A percentile compares a stretch with the other conserved stretches of the same genome.
These are phyloP conservation scores for Galeopsomyia nigrocyanea DNA, from an alignment of 2,888 invertebrate species.

Conservation along the genomic window DNA sequence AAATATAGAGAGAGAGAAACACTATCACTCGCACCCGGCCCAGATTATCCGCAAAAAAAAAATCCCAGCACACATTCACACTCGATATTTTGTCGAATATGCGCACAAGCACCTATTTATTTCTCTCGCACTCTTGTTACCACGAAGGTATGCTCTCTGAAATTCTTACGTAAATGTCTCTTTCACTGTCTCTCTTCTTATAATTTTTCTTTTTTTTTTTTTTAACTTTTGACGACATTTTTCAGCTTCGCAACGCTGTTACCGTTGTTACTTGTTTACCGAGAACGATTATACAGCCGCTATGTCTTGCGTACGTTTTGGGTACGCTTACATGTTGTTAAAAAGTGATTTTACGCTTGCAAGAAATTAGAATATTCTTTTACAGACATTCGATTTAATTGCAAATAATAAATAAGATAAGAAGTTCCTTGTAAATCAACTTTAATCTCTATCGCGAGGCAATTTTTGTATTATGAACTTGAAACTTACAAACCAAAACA, in stretches of 20 bases:
- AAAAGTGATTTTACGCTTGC: conserved; percentile 20
- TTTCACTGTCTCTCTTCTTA: conserved; percentile 6
- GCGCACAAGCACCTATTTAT: conserved; percentile 43
- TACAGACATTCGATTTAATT: conserved; percentile 14
- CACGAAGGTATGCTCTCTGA: conserved; percentile 45
- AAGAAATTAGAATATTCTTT: conserved; percentile 42
- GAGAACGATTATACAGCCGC: conserved; percentile 36
- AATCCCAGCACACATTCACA: conserved; percentile 42
- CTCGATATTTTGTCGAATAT: conserved; percentile 23
- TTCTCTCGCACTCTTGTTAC: conserved; percentile 43
- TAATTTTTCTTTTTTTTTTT: background rate
- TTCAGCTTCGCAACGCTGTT: conserved; percentile 44
- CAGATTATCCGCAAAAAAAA: too few relatives aligned
- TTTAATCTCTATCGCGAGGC: background rate
- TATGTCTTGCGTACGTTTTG: conserved; percentile 23
- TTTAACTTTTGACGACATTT: conserved; percentile 39
- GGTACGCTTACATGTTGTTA: background rate
- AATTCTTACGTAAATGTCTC: conserved; percentile 46
- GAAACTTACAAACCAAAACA: conserved; percentile 38
- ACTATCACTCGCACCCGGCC: too few relatives aligned
- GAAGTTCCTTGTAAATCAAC: conserved; percentile 26
- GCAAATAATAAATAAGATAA: background rate
- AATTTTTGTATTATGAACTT: conserved; percentile 29
- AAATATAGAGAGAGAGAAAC: too few relatives aligned
- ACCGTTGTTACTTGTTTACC: conserved; percentile 28